Conservation (phyloP, 2,888 invertebrate genomes). For the Dynastes tityus region DNA sequence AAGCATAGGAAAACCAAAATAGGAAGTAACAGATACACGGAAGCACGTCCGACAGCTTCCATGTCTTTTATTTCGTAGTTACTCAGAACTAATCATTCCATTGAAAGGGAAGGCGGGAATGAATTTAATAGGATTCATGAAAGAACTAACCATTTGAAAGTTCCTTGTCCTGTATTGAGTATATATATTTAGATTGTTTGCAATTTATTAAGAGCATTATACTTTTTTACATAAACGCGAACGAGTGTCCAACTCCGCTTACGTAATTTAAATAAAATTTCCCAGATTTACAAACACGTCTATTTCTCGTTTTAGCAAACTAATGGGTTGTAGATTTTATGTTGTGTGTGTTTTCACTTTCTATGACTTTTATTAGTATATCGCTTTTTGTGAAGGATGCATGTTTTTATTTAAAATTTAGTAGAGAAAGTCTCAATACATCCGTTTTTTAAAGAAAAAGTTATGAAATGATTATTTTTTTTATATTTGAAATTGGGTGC, state of each 20-base stretch:
- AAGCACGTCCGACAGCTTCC: neutral
- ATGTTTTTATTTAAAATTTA: constrained; percentile 4
- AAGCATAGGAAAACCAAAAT: neutral
- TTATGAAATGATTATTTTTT: too few species aligned
- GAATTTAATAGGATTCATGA: constrained; percentile 6
- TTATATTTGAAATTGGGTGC: too few species aligned
- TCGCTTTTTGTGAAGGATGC: neutral
- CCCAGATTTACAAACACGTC: too few species aligned
- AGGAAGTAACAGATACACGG: constrained; percentile 4
- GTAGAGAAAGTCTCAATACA: neutral
- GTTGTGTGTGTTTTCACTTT: neutral
- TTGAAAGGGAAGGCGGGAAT: neutral
- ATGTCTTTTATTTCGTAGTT: neutral
- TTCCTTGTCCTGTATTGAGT: too few species aligned
- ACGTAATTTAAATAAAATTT: too few species aligned
- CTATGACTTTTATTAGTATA: neutral
- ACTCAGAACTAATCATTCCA: neutral
- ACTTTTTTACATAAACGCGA: too few species aligned
- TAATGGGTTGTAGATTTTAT: too few species aligned
- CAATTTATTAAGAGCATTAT: too few species aligned
- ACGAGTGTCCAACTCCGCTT: too few species aligned
- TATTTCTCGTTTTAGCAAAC: too few species aligned
- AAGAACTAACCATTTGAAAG: too few species aligned
- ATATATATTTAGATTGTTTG: too few species aligned
- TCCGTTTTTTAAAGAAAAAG: neutral